Base-by-base conservation (phyloP, 2,113 vertebrate species). In the Callithrix jacchus region DNA sequence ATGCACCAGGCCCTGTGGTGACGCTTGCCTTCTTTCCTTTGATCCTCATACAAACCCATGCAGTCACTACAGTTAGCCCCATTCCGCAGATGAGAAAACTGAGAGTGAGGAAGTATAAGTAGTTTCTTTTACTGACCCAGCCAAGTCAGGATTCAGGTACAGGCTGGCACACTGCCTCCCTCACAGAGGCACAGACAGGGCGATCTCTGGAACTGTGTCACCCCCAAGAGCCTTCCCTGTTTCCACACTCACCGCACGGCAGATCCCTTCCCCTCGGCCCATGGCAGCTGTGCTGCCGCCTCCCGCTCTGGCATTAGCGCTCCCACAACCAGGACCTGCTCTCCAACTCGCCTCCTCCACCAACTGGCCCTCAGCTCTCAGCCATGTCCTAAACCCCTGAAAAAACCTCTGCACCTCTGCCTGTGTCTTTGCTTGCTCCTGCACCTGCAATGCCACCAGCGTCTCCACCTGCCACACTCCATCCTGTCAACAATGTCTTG, bases 51-150 rank as follows among this genome's bases (percentile, higher is more conserved):
- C 61, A 35, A 49, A 84, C 40, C 21, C 52, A 9, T 27, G 23
- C 1, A 21, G 45, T 30, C 45, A 52, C 52, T 32, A 13, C 23
- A 18, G 52, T 71, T 73, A 66, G 40, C 2, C 23, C 45, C 56
- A 71, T 70, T 83, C 45, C 21, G 12, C 86, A 91, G 82, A 94
- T 2, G 20, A 91, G 87, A 73, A 97, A 88, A 91, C 35, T 40
- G 45, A 95, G 32, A 58, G 11, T 37, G 64, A 42, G 49, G 79
- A 87, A 82, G 20, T n/a, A 27, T 54, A n/a, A 35, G 7, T 8
- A 17, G 45, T 45, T 3, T 73, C 18, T 87, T 47, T 58, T 73
- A 10, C 20, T 54, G 89, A 35, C 14, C 20, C 12, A 8, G 27
- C 8, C 2, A 27, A 10, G 1, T 77, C 11, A 16, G 35, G 49